A percentile compares a stretch with the other conserved stretches of the same genome.
phyloP scores from a whole-genome alignment of 2,113 vertebrate species.

The Solenodon paradoxus region DNA sequence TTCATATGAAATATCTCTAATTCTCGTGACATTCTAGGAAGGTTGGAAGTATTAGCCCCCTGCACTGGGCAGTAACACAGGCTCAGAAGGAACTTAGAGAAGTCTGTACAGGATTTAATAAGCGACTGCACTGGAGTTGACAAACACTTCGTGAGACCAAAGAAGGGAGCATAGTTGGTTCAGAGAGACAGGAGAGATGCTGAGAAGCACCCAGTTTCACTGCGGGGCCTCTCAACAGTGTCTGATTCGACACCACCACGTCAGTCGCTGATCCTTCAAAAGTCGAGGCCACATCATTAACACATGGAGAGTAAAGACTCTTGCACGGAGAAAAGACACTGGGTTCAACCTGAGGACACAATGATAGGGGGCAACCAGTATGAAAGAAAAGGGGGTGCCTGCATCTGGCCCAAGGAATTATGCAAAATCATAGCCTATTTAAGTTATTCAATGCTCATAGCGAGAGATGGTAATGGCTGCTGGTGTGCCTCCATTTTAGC shows the following conservation, averaged over 20 bases:
- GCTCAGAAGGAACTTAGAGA: background rate
- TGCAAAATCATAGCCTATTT: background rate
- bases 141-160: background rate
- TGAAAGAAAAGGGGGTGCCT: background rate
- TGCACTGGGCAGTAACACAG: background rate
- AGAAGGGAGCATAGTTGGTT: background rate
- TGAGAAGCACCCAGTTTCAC: background rate
- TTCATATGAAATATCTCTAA: background rate
- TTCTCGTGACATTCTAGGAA: background rate
- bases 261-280: background rate
- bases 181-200: background rate
- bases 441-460: background rate
- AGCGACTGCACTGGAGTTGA: background rate
- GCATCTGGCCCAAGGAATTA: background rate
- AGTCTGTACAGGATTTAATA: background rate
- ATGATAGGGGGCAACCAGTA: background rate
- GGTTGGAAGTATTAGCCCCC: background rate
- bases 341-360: background rate
- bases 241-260: background rate
- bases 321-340: background rate
- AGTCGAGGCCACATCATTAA: background rate
- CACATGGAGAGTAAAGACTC: background rate
- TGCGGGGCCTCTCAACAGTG: background rate
- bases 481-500: background rate
- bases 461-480: background rate